Percentiles rank a stretch among this genome's conserved stretches.
phyloP scores from a whole-genome alignment of 2,113 vertebrate species.

The Calcarius ornatus region DNA sequence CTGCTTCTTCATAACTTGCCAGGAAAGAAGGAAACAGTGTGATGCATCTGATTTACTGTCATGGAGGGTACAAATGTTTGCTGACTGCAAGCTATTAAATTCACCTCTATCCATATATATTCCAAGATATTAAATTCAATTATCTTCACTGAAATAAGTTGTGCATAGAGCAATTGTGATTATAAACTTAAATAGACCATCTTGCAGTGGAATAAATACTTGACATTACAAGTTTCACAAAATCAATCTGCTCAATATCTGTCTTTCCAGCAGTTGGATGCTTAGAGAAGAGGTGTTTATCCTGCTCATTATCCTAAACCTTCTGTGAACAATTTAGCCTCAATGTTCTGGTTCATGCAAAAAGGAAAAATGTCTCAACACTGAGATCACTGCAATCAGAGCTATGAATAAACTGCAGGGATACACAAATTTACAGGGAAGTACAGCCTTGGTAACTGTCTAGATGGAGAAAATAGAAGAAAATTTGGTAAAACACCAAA shows the following conservation, averaged over 20 bases:
- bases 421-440: background rate
- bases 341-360: rapidly evolving
- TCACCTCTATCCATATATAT: background rate
- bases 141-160: background rate
- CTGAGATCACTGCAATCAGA: background rate
- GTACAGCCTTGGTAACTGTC: background rate
- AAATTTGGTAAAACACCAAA: background rate
- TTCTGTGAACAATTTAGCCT: background rate
- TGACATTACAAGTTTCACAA: background rate
- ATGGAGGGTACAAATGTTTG: background rate
- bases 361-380: background rate
- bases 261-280: background rate
- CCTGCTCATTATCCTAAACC: background rate
- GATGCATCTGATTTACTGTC: background rate
- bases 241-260: background rate
- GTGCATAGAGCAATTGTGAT: background rate
- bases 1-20: background rate
- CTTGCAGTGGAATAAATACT: background rate
- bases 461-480: background rate
- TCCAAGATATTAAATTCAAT: background rate
- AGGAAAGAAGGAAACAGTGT: background rate
- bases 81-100: slow-evolving; percentile 8
- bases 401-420: background rate
- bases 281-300: background rate
- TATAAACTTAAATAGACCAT: background rate